A percentile compares a stretch with the other conserved stretches of the same genome.
Conservation (phyloP, 2,797 vertebrate genomes). For the Cyclura pinguis region DNA sequence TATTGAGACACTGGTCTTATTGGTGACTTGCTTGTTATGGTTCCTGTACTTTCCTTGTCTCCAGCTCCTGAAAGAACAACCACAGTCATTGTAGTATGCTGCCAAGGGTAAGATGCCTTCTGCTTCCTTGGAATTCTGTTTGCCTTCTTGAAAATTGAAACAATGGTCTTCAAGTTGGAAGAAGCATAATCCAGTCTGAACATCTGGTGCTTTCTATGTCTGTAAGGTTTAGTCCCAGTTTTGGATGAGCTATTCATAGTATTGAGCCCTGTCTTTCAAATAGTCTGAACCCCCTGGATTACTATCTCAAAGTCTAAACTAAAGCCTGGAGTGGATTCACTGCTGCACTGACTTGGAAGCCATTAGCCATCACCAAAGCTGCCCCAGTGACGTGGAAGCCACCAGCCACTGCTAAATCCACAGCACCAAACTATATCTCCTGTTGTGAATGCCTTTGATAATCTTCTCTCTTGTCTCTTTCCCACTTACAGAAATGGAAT, state of each 20-base stretch:
- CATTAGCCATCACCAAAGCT: no score
- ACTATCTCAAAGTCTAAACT: no score
- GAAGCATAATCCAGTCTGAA: neutral
- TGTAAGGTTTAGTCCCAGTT: no score
- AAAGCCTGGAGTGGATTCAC: no score
- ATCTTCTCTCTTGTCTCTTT: conserved; percentile 12
- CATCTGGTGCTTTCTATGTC: no score
- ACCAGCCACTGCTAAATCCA: neutral
- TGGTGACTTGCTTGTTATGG: neutral
- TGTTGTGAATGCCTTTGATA: conserved; percentile 13
- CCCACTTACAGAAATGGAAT: conserved; percentile 13
- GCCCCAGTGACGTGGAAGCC: no score
- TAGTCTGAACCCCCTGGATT: no score
- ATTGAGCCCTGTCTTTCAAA: no score
- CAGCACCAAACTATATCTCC: conserved; percentile 21
- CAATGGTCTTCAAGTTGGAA: neutral
- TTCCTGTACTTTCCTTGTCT: neutral
- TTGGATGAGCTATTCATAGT: no score
- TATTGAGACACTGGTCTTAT: neutral
- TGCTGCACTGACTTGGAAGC: no score
- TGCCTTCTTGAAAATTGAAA: neutral
- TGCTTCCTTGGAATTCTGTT: neutral
- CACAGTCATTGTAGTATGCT: neutral
- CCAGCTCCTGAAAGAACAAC: neutral
- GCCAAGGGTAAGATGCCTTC: neutral